These are phyloP conservation scores for Cosmorhoe ocellata DNA, from an alignment of 2,888 invertebrate species.

Conservation along the genomic window DNA sequence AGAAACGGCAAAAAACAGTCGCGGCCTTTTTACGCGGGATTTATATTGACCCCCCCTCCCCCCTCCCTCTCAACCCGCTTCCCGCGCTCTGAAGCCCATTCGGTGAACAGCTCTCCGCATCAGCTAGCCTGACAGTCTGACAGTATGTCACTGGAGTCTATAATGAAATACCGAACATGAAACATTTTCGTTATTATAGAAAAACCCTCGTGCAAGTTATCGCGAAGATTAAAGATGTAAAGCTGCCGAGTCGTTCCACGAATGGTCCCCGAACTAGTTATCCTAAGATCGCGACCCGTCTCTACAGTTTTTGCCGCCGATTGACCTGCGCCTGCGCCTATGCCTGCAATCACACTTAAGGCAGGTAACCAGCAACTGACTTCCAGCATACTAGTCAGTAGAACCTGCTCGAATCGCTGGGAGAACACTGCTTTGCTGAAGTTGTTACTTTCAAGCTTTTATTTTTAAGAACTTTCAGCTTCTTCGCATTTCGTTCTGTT, in stretches of 20 bases:
- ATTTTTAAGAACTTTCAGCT: no score
- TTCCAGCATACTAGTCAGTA: no score
- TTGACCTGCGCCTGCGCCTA: slow-evolving; percentile 32
- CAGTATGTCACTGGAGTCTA: no score
- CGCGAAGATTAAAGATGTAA: not conserved
- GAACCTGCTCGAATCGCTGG: no score
- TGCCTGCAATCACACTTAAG: not conserved
- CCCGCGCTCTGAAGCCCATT: slow-evolving; percentile 6
- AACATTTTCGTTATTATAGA: no score
- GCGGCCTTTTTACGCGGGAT: slow-evolving; percentile 68
- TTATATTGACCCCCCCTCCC: slow-evolving; percentile 50
- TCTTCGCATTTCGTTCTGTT: no score
- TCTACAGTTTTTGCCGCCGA: slow-evolving; percentile 30
- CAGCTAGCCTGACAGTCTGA: no score
- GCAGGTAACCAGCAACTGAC: not conserved
- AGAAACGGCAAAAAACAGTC: slow-evolving; percentile 69
- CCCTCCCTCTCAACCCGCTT: not conserved
- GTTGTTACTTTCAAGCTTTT: no score
- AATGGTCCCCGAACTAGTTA: slow-evolving; percentile 32
- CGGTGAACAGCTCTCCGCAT: slow-evolving; percentile 1
- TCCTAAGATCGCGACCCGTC: slow-evolving; percentile 30
- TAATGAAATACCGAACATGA: no score
- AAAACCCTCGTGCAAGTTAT: not conserved
- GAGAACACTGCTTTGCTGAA: no score
- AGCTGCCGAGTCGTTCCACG: not conserved